Percentiles rank a stretch among this genome's conserved stretches.
These are phyloP conservation scores for Diplazon laetatorius DNA, from an alignment of 2,888 invertebrate species.

Conservation along the genomic window DNA sequence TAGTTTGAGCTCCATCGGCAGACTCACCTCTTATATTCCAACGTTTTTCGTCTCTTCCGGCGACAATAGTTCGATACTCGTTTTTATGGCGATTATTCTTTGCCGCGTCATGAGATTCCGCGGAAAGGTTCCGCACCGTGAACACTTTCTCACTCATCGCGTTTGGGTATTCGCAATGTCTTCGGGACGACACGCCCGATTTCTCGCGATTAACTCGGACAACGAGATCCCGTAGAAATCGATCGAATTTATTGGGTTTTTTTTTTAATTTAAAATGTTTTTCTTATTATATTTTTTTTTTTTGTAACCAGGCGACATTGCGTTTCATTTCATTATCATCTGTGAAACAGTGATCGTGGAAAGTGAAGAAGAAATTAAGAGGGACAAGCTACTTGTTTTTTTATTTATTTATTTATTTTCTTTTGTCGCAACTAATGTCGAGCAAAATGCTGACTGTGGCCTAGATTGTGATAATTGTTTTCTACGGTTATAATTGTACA, in stretches of 20 bases:
- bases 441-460: neutral
- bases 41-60: conserved; percentile 50
- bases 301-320: conserved; percentile 13
- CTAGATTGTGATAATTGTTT: neutral
- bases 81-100: conserved; percentile 43
- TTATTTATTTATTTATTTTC: neutral
- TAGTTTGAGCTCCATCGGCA: conserved; percentile 37
- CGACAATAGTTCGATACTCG: conserved; percentile 14
- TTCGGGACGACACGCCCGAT: conserved; percentile 63
- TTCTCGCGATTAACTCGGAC: conserved; percentile 33
- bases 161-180: conserved; percentile 23
- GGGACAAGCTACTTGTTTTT: neutral
- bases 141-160: conserved; percentile 70
- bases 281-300: too few species aligned
- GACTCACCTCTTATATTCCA: conserved; percentile 70
- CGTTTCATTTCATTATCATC: conserved; percentile 17
- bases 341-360: conserved; percentile 26
- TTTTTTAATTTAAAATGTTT: neutral
- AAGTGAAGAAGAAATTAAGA: conserved; percentile 20
- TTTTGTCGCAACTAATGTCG: neutral
- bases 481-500: neutral
- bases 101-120: conserved; percentile 4
- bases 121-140: conserved; percentile 66
- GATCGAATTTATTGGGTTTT: conserved; percentile 26
- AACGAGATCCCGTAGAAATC: conserved; percentile 41